These are phyloP conservation scores for Drosophila parabipectinata DNA, from an alignment of 1,140 invertebrate genomes.

Conservation along the genomic window DNA sequence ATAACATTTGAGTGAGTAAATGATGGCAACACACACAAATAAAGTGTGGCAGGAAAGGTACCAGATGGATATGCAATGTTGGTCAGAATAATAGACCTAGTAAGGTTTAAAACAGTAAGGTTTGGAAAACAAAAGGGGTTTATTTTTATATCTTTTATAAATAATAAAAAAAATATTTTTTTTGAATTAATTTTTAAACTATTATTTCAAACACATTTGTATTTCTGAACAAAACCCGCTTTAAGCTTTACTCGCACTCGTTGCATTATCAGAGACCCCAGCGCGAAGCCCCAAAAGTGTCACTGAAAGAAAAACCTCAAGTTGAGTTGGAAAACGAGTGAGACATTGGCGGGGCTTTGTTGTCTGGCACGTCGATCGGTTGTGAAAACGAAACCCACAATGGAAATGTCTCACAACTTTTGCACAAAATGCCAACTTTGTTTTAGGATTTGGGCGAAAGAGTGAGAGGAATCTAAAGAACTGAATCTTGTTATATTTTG, in stretches of 20 bases:
- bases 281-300: constrained; percentile 52
- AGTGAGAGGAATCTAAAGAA: neutral
- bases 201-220: neutral
- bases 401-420: constrained; percentile 15
- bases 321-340: constrained; percentile 15
- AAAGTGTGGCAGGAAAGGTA: constrained; percentile 34
- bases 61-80: constrained; percentile 52
- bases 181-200: neutral
- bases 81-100: neutral
- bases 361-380: constrained; percentile 32
- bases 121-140: neutral
- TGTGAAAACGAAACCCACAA: constrained; percentile 8
- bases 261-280: neutral
- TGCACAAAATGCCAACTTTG: constrained; percentile 17
- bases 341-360: constrained; percentile 30
- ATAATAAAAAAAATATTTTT: neutral
- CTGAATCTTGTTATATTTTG: neutral
- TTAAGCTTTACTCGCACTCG: constrained; percentile 32
- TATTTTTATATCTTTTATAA: too few relatives aligned
- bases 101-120: neutral
- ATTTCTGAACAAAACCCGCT: constrained; percentile 33
- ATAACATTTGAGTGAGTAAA: constrained; percentile 73
- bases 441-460: constrained; percentile 3
- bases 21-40: constrained; percentile 46
- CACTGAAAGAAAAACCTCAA: constrained; percentile 41